phyloP scores from a whole-genome alignment of 92 coral and sea anemone species.

The Meandrina meandrites region DNA sequence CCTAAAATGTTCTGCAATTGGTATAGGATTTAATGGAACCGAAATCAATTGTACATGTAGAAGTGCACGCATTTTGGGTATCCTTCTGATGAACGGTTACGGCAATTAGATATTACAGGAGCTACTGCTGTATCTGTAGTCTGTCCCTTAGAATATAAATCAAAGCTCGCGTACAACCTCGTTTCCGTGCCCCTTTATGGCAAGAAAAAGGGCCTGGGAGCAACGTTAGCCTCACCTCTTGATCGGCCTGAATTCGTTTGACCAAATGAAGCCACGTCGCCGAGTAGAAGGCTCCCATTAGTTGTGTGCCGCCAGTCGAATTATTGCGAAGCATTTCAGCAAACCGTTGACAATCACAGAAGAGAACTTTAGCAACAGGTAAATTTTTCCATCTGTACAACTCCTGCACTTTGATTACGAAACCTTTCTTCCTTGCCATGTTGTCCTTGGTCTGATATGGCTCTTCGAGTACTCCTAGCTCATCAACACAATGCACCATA shows the following conservation, averaged over 20 bases:
- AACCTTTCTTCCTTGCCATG: conserved; percentile 27
- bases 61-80: too few relatives aligned
- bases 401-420: conserved; percentile 34
- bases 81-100: too few relatives aligned
- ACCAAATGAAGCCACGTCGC: neutral
- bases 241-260: conserved; percentile 9
- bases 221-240: neutral
- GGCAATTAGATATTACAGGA: too few relatives aligned
- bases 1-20: too few relatives aligned
- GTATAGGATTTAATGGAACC: too few relatives aligned
- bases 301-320: neutral
- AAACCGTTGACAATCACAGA: conserved; percentile 42
- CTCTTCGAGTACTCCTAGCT: conserved; percentile 2
- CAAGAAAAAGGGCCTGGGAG: too few relatives aligned
- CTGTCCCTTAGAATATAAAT: too few relatives aligned
- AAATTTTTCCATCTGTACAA: conserved; percentile 40
- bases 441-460: conserved; percentile 17
- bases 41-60: too few relatives aligned
- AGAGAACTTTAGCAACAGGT: conserved; percentile 41
- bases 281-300: conserved; percentile 1
- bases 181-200: too few relatives aligned
- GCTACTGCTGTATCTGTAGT: too few relatives aligned
- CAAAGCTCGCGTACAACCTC: too few relatives aligned
- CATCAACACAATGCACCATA: conserved; percentile 14
- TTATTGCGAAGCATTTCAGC: conserved; percentile 13